Evolutionary conservation across 1,140 invertebrate genomes (phyloP), one percentile per base, ranked within the genome.

Genomic region (Drosophila melanica): DNA sequence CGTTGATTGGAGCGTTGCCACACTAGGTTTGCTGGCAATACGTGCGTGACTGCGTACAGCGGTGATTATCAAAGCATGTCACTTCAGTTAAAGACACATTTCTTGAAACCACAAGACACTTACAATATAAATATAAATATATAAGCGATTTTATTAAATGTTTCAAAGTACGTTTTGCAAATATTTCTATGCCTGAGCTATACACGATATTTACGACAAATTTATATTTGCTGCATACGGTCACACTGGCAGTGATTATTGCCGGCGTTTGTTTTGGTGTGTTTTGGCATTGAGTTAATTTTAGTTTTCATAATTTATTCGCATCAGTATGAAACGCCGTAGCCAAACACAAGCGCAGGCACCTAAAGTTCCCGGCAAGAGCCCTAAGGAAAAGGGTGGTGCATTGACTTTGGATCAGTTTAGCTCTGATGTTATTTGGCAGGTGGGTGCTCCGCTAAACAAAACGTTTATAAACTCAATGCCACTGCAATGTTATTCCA

Each of bases 361-460:
- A 18, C 10, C 48, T 14, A 68, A 51, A 12, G 69, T 74, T 7
- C 4, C 14, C 1, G 35, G 7, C 3, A 82, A 73, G 11, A 81
- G 80, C 41, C 1, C 47, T 0, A 85, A 77, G 35, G 69, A 55
- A 11, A 74, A 80, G 11, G 4, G 59, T 5, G 85, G 77, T 6
- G 93, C 95, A 42, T 95, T 95, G 2, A 97, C 97, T 3, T 94
- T 98, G 10, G 95, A 96, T 54, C 96, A 97, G 90, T 97, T 98
- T 16, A 97, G 97, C 92, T 93, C 95, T 0, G 90, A 92, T 57
- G 72, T 86, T 11, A 90, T 92, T 18, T 92, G 90, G 82, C 78
- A 92, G 86, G 90, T 92, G 72, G 44, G 84, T 78, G 35, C 47
- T 59, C 12, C 63, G 9, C 35, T 12, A 18, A 16, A 12, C 12